Evolutionary conservation across 2,888 invertebrate species (phyloP), one percentile per base, ranked within the genome.

Genomic region (Drosophila vallismaia): DNA sequence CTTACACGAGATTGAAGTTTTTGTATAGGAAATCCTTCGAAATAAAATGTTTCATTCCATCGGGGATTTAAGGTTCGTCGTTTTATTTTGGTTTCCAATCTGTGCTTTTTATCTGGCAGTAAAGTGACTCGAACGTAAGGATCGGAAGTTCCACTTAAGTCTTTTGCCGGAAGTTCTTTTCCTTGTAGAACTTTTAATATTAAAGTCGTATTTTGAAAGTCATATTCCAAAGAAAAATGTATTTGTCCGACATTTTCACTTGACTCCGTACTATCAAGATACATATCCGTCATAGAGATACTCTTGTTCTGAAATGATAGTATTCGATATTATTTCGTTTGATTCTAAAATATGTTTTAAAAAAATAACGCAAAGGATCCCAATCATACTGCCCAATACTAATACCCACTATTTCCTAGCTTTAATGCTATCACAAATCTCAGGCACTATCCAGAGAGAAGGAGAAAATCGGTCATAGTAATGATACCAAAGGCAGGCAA

Each of bases 41-140:
- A 97, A 92, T 97, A 97, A 91, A 97, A 97, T 28, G 97, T 97
- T 92, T 97, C 97, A 92, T 97, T 97, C 97, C 97, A 97, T 79
- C 97, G 93, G 0, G 97, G 97, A 92, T 97, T 97, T 56, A 97
- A 93, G 14, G 97, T 97, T 71, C 97, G 94, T 69, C 97, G 93
- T 91, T 97, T 97, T 89, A 97, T 97, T 93, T 97, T 97, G 31
- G 97, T 97, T 92, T 97, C 97, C 83, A 97, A 93, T 4, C 97
- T 95, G 88, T 97, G 97, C 88, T 97, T 97, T 92, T 97, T 97
- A 91, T 97, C 97, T 0, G 97, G 97, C 45, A 97, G 93, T 19
- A 97, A 93, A 6, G 97, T 97, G 2, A 97, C 97, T 40, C 97
- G 93, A 3, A 97, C 97, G 90, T 97, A 97, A 0, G 97, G 97